Percentiles rank a stretch among this genome's conserved stretches.
Evolutionary conservation across 2,888 invertebrate genomes (phyloP).

Genomic region (Heliconius hortense): DNA sequence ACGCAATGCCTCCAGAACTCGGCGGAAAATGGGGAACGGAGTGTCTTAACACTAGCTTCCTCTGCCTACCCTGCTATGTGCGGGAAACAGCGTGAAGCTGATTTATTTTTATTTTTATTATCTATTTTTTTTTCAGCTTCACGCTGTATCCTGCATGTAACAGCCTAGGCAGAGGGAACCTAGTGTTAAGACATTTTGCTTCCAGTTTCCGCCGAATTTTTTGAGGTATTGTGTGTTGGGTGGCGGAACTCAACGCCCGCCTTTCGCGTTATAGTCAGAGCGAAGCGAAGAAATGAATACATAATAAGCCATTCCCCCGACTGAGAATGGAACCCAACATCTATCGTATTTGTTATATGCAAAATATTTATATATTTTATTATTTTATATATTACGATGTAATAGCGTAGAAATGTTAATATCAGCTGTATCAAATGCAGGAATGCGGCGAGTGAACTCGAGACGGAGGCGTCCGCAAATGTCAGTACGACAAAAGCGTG

Average conservation of each 20-base stretch:
- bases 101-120: too few relatives aligned
- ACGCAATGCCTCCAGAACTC: too few relatives aligned
- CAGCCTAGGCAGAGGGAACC: too few relatives aligned
- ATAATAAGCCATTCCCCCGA: not conserved
- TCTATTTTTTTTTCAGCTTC: not conserved
- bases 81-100: too few relatives aligned
- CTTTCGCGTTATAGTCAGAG: not conserved
- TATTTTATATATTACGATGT: not conserved
- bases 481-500: slow-evolving; percentile 69
- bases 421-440: slow-evolving; percentile 43
- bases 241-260: not conserved
- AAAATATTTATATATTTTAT: not conserved
- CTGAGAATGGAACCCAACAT: not conserved
- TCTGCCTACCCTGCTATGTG: too few relatives aligned
- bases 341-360: not conserved
- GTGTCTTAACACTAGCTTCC: too few relatives aligned
- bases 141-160: not conserved
- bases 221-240: not conserved
- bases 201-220: not conserved
- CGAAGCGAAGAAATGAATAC: not conserved
- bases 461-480: slow-evolving; percentile 54
- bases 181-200: not conserved
- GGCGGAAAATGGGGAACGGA: too few relatives aligned
- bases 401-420: slow-evolving; percentile 26
- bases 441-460: slow-evolving; percentile 74